A percentile compares a stretch with the other conserved stretches of the same genome.
phyloP scores from a whole-genome alignment of 2,797 vertebrate species.

The Sebastes matsubarae region DNA sequence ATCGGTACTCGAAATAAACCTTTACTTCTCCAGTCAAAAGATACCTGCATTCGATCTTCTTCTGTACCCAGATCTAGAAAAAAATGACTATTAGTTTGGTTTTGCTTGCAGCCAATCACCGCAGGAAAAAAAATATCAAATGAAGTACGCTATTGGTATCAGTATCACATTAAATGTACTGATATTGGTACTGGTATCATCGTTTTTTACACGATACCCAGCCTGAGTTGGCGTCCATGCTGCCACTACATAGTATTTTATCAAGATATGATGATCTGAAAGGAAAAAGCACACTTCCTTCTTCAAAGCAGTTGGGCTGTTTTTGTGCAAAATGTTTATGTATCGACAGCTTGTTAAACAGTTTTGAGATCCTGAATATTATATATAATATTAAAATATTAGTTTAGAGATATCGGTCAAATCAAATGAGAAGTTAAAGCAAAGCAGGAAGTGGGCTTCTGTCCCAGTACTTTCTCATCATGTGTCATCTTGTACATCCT shows the following conservation, averaged over 20 bases:
- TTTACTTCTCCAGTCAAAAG: too few relatives aligned
- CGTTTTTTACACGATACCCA: too few relatives aligned
- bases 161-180: too few relatives aligned
- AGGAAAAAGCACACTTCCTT: background rate
- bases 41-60: too few relatives aligned
- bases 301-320: background rate
- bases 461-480: background rate
- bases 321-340: background rate
- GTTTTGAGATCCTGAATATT: background rate
- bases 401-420: background rate
- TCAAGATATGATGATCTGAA: background rate
- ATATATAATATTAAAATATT: background rate
- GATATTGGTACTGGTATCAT: too few relatives aligned
- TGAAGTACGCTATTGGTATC: too few relatives aligned
- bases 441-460: background rate
- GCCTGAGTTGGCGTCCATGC: background rate
- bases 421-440: background rate
- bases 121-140: too few relatives aligned
- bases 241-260: background rate
- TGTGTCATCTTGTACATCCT: constrained; percentile 17
- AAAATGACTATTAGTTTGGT: too few relatives aligned
- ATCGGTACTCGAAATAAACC: too few relatives aligned
- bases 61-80: too few relatives aligned
- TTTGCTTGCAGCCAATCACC: too few relatives aligned
- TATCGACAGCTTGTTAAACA: background rate